phyloP scores from a whole-genome alignment of 2,888 invertebrate species.

The Embidobia sp. region DNA sequence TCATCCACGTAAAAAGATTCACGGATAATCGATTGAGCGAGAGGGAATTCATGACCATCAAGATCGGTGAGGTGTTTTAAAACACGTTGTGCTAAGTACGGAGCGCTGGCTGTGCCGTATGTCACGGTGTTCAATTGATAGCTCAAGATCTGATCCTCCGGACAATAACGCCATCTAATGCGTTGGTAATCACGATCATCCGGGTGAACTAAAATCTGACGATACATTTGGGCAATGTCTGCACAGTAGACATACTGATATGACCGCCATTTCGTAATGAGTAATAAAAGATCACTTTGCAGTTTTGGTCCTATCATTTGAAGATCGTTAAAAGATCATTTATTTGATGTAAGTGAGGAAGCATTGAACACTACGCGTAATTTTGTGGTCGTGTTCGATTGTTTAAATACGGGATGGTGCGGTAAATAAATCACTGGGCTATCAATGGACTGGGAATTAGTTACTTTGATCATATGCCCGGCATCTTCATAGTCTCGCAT shows the following conservation, averaged over 20 bases:
- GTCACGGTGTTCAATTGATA: slow-evolving; percentile 10
- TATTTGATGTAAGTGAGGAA: background rate
- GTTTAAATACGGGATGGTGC: slow-evolving; percentile 14
- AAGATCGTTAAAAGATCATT: background rate
- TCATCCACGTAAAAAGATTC: background rate
- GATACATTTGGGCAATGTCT: slow-evolving; percentile 10
- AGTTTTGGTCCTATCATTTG: slow-evolving; percentile 5
- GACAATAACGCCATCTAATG: slow-evolving; percentile 6
- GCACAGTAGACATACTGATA: background rate
- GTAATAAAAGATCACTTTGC: background rate
- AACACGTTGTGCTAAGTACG: background rate
- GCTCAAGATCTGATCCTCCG: background rate
- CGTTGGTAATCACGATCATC: slow-evolving; percentile 1
- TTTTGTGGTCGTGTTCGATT: background rate
- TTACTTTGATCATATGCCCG: slow-evolving; percentile 3
- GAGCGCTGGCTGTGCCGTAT: background rate
- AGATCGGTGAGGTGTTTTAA: background rate
- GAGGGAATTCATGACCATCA: background rate
- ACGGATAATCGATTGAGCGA: background rate
- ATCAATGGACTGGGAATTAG: background rate
- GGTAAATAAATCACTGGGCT: background rate
- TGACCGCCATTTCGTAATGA: background rate
- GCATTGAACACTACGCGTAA: slow-evolving; percentile 16
- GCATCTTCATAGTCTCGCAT: no score
- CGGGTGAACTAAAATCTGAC: slow-evolving; percentile 2